These are phyloP conservation scores for Tetrax tetrax DNA, from an alignment of 2,113 vertebrate genomes.

Conservation along the genomic window DNA sequence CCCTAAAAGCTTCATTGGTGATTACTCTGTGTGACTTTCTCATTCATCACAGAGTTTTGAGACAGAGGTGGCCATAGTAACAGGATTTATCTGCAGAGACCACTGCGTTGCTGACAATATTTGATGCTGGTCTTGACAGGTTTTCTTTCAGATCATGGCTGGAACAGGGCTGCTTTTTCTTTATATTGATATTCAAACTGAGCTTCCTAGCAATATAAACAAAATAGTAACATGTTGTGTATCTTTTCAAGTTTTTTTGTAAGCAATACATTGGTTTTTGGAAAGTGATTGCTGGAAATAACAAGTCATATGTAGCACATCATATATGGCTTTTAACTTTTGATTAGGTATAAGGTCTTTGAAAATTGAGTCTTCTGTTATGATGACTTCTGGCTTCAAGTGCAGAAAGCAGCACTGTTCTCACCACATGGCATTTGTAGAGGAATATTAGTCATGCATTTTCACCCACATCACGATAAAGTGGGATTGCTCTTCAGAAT, in stretches of 20 bases:
- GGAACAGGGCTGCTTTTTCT: neutral
- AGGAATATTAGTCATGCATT: neutral
- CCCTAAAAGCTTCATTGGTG: neutral
- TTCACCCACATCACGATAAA: neutral
- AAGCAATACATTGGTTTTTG: fast-evolving
- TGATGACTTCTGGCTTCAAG: neutral
- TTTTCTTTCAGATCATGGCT: neutral
- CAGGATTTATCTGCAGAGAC: neutral
- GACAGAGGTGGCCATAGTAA: neutral
- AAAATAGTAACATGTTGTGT: neutral
- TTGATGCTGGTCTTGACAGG: neutral
- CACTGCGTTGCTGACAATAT: neutral
- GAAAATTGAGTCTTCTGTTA: neutral
- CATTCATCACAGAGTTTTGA: neutral
- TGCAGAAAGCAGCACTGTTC: neutral
- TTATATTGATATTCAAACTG: neutral
- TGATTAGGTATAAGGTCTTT: neutral
- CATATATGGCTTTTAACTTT: neutral
- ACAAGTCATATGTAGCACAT: neutral
- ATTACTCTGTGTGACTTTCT: neutral
- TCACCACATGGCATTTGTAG: neutral
- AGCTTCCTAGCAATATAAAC: neutral
- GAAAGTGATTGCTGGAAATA: neutral
- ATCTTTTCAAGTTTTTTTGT: neutral
- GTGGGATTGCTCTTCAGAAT: neutral